phyloP scores from a whole-genome alignment of 1,140 invertebrate genomes.

The Apocrypta bakeri region DNA sequence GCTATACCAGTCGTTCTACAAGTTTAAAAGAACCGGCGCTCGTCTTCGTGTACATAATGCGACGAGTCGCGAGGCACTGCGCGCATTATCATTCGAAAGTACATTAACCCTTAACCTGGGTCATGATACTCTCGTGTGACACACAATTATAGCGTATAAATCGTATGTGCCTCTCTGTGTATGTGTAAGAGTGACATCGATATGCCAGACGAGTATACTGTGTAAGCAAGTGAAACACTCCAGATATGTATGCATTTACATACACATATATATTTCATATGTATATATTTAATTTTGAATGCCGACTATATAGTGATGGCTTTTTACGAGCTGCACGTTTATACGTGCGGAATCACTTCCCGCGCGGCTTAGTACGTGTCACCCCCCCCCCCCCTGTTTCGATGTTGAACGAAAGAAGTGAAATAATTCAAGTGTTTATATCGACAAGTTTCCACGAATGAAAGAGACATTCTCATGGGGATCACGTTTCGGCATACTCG shows the following conservation, averaged over 20 bases:
- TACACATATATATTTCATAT: no score
- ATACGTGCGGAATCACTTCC: constrained; percentile 45
- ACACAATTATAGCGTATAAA: neutral
- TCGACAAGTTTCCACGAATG: constrained; percentile 41
- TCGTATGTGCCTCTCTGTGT: neutral
- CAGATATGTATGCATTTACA: no score
- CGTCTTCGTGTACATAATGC: neutral
- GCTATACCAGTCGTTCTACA: no score
- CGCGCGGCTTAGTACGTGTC: constrained; percentile 38
- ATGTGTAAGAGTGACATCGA: no score
- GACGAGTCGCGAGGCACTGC: neutral
- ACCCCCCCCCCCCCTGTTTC: neutral
- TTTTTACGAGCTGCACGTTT: constrained; percentile 48
- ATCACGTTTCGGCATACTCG: constrained; percentile 52
- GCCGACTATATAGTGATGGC: no score
- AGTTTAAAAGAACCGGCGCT: neutral
- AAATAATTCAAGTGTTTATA: constrained; percentile 41
- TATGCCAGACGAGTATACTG: no score
- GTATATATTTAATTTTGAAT: no score
- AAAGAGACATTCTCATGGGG: constrained; percentile 49
- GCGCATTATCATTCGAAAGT: constrained; percentile 38
- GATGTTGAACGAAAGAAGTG: constrained; percentile 3
- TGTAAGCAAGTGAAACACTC: no score
- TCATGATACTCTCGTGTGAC: constrained; percentile 1
- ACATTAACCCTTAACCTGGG: constrained; percentile 40